These are phyloP conservation scores for Gerris lacustris DNA, from an alignment of 2,888 invertebrate genomes.

Conservation along the genomic window DNA sequence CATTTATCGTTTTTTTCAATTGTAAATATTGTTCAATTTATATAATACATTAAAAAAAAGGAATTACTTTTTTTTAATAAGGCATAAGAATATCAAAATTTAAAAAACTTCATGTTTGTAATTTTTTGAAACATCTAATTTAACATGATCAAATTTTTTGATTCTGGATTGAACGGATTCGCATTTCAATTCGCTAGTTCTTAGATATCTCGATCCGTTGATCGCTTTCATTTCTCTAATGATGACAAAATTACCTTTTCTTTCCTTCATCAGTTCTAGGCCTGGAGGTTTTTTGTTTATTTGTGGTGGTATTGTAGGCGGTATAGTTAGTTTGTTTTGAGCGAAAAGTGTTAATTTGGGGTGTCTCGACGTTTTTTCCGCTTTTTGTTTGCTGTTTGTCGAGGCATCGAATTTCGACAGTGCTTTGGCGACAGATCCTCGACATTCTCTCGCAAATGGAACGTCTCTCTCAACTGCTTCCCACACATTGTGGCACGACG, in stretches of 20 bases:
- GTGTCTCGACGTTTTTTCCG: conserved; percentile 18
- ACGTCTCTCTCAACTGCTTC: conserved; percentile 24
- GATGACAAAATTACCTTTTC: conserved; percentile 40
- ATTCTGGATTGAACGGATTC: conserved; percentile 41
- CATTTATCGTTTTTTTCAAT: too few relatives aligned
- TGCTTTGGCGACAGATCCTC: conserved; percentile 39
- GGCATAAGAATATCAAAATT: neutral
- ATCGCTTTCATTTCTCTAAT: conserved; percentile 39
- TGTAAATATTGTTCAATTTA: too few relatives aligned
- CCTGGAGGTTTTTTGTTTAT: conserved; percentile 30
- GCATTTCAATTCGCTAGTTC: conserved; percentile 42
- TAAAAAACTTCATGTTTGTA: neutral
- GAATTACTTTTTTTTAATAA: neutral
- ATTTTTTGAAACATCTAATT: conserved; percentile 16
- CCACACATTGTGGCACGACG: conserved; percentile 32
- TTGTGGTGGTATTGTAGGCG: conserved; percentile 7
- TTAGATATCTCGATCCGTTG: conserved; percentile 38
- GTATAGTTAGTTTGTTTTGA: neutral
- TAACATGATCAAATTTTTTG: conserved; percentile 30
- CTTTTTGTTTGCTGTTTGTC: conserved; percentile 8
- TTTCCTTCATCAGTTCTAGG: conserved; percentile 38
- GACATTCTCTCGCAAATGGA: conserved; percentile 39
- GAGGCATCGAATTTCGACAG: conserved; percentile 36
- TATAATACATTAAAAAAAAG: neutral
- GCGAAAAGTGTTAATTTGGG: conserved; percentile 26